Base-by-base conservation (phyloP, 1,140 invertebrate genomes). In the Drosophila littoralis region DNA sequence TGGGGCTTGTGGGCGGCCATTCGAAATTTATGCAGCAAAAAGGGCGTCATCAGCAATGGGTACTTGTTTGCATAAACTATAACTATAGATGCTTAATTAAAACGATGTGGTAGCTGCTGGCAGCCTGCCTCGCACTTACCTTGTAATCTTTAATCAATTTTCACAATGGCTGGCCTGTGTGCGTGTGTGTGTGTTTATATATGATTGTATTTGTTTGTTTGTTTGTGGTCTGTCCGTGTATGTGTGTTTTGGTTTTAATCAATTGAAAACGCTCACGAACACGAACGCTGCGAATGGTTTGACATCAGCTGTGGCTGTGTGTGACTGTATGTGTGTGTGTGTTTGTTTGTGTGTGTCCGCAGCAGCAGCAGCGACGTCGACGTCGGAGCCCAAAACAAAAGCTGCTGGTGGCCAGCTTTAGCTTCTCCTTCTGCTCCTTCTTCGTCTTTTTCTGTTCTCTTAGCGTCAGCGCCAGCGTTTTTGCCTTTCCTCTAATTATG, bases 91-190 rank as follows among this genome's bases (percentile, higher is more conserved):
- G 61, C 48, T 75, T 77, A 84, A 85, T 84, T 85, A 81, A 74
- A 69, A 73, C 58, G 57, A 58, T 75, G 35, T 75, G 58, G 58
- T 51, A 28, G 38, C 38, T 38, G 64, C 55, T 15, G 45, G 5
- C 45, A n/a, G 22, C 46, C 8, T 54, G 32, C 65, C 12, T 65
- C 13, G 55, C 70, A 80, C 84, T 88, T 64, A 88, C 84, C 80
- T 80, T 89, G 69, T 84, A 89, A 81, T 89, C 77, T 84, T 89
- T 80, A 75, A 88, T 89, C 84, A 89, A 88, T 84, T 80, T 89
- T 72, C 77, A 80, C 79, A 84, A 80, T 88, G 69, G 73, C 66
- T 51, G 43, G 61, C 50, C 60, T 51, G 50, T 70, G 50, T 68
- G 68, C 58, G 36, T 70, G 50, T 68, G 68, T 61, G 36, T 70